Percentiles rank a stretch among this genome's conserved stretches.
Evolutionary conservation across 2,797 vertebrate species (phyloP).

Genomic region (Megalops cyprinoides): DNA sequence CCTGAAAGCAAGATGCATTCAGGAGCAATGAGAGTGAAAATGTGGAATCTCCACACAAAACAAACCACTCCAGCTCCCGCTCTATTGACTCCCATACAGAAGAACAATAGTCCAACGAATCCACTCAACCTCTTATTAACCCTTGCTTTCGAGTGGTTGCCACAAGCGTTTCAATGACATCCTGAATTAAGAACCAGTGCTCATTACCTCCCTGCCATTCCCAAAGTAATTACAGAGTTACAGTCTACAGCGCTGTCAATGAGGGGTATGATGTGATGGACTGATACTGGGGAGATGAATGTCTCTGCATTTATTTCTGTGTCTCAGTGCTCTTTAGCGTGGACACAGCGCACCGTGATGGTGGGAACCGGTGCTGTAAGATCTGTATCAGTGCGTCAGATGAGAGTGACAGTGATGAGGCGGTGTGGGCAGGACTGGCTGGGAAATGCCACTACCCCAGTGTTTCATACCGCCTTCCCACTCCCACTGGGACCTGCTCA

Average conservation of each 20-base stretch:
- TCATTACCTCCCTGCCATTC: background rate
- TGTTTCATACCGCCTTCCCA: slow-evolving; percentile 50
- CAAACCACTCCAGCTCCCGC: background rate
- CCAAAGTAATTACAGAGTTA: background rate
- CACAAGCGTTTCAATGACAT: background rate
- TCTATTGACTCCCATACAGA: background rate
- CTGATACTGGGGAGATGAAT: background rate
- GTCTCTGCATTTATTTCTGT: background rate
- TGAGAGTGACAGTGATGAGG: background rate
- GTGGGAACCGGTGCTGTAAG: background rate
- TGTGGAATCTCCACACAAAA: background rate
- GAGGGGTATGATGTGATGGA: background rate
- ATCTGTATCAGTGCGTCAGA: background rate
- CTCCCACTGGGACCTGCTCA: slow-evolving; percentile 60
- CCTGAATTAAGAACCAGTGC: background rate
- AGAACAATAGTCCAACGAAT: background rate
- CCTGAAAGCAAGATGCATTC: background rate
- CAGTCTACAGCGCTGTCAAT: background rate
- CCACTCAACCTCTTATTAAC: slow-evolving; percentile 4
- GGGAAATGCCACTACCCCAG: slow-evolving; percentile 49
- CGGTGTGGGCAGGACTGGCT: slow-evolving; percentile 23
- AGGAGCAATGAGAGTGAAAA: background rate
- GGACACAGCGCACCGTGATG: background rate
- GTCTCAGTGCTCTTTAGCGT: background rate
- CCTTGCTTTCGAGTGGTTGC: background rate